A percentile compares a stretch with the other conserved stretches of the same genome.
Evolutionary conservation across 2,797 vertebrate species (phyloP).

Genomic region (Falco cherrug): DNA sequence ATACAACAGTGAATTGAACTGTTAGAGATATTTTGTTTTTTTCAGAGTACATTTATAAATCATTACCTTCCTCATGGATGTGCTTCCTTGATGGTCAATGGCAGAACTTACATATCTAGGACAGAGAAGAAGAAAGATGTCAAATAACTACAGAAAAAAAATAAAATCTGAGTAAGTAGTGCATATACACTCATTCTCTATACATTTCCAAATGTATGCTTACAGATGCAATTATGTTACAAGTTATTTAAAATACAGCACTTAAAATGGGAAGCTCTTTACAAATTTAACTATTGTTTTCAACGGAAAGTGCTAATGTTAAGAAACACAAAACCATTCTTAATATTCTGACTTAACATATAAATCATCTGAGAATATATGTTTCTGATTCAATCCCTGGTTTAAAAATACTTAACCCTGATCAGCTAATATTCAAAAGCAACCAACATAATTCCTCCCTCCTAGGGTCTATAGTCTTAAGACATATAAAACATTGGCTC

Average conservation of each 20-base stretch:
- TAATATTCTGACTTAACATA: neutral
- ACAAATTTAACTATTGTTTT: neutral
- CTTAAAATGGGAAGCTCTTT: neutral
- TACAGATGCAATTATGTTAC: neutral
- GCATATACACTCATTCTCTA: neutral
- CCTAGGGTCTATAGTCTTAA: neutral
- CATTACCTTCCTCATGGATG: slow-evolving; percentile 84
- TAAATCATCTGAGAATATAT: neutral
- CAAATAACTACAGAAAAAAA: neutral
- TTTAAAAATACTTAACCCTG: neutral
- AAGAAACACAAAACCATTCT: neutral
- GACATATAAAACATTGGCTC: neutral
- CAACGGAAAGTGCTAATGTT: neutral
- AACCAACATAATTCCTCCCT: neutral
- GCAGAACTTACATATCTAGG: slow-evolving; percentile 81
- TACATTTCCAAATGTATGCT: neutral
- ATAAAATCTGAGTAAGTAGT: neutral
- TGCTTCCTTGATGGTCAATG: slow-evolving; percentile 77
- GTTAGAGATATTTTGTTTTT: neutral
- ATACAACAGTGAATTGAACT: neutral
- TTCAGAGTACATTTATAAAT: neutral
- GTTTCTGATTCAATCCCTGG: neutral
- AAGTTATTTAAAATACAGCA: neutral
- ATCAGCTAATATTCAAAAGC: neutral
- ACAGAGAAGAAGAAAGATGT: slow-evolving; percentile 32